These are phyloP conservation scores for Sussaba pulchella DNA, from an alignment of 2,888 invertebrate species.

Conservation along the genomic window DNA sequence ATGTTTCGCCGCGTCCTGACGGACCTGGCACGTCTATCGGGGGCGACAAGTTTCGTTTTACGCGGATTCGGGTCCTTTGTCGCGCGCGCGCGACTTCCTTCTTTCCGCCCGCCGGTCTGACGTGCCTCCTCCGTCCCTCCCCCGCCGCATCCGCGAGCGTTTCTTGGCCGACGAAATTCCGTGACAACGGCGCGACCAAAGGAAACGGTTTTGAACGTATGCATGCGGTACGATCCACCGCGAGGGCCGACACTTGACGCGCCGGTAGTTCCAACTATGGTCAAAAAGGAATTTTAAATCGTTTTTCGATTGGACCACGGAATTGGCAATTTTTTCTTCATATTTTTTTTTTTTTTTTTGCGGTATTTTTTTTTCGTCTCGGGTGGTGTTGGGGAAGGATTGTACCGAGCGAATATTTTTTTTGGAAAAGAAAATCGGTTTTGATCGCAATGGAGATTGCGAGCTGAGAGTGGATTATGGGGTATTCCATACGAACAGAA, in stretches of 20 bases:
- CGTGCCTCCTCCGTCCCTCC: not conserved
- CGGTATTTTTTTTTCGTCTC: not conserved
- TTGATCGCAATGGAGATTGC: too few relatives aligned
- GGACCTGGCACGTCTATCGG: constrained; percentile 76
- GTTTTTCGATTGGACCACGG: constrained; percentile 14
- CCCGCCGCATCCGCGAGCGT: too few relatives aligned
- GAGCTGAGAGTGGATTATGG: too few relatives aligned
- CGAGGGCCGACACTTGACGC: constrained; percentile 53
- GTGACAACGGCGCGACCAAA: constrained; percentile 61
- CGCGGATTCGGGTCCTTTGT: constrained; percentile 82
- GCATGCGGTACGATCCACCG: constrained; percentile 18
- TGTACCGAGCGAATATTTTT: too few relatives aligned
- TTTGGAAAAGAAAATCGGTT: constrained; percentile 6
- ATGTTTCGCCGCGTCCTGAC: constrained; percentile 78
- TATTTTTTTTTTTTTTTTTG: not conserved
- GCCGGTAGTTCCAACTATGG: constrained; percentile 21
- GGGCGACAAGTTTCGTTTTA: constrained; percentile 78
- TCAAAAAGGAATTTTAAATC: constrained; percentile 47
- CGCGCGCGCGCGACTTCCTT: constrained; percentile 64
- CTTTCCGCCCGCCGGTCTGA: too few relatives aligned
- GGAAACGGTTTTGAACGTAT: constrained; percentile 54
- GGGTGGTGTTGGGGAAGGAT: too few relatives aligned
- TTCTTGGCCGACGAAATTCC: not conserved
- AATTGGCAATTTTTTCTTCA: not conserved
- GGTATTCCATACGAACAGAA: too few relatives aligned